These are phyloP conservation scores for Sclerurus mexicanus DNA, from an alignment of 2,113 vertebrate species.

Conservation along the genomic window DNA sequence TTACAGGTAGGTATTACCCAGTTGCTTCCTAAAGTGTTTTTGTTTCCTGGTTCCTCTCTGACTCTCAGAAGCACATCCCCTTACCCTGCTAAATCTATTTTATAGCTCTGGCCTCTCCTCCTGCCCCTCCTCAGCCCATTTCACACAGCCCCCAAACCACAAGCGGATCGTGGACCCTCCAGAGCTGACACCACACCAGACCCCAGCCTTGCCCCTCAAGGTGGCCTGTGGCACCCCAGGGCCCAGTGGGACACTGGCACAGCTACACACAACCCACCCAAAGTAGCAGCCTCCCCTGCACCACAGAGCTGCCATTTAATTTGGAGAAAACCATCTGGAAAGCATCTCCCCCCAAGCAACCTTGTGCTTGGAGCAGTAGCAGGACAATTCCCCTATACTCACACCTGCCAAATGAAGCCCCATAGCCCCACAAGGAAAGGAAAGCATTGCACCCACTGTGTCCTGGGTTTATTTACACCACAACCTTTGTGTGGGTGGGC, in stretches of 20 bases:
- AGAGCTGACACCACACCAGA: background rate
- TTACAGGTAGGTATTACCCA: background rate
- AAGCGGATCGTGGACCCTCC: accelerated
- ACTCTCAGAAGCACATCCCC: background rate
- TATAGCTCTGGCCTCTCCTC: background rate
- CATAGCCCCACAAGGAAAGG: background rate
- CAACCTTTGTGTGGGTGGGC: background rate
- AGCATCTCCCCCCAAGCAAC: background rate
- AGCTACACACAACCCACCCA: background rate
- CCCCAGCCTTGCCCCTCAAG: background rate
- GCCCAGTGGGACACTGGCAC: background rate
- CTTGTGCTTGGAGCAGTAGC: background rate
- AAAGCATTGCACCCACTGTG: background rate
- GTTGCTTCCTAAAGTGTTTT: background rate
- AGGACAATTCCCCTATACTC: background rate
- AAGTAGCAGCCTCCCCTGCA: background rate
- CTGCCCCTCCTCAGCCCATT: background rate
- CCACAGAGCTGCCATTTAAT: background rate
- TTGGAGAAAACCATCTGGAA: background rate
- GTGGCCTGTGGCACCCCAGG: too few relatives aligned
- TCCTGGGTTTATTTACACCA: constrained; percentile 57
- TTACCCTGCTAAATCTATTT: background rate
- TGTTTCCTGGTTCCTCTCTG: background rate
- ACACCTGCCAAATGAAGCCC: background rate
- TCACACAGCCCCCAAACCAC: background rate